Conservation (phyloP, 2,113 vertebrate species). For the Neotoma lepida region DNA sequence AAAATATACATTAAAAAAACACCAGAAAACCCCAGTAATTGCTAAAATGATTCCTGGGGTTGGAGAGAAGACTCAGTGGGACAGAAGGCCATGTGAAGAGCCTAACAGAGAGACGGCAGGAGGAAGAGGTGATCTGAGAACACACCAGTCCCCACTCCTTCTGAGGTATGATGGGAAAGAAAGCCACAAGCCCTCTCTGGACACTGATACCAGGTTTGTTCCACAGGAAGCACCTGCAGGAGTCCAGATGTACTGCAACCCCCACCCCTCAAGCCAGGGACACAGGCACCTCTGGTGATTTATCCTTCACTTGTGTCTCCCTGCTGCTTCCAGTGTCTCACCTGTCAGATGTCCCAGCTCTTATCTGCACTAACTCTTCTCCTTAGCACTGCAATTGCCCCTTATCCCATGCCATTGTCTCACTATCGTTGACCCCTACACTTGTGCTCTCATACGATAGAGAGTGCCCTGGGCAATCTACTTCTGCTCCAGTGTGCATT, state of each 20-base stretch:
- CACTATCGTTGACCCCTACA: neutral
- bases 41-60: neutral
- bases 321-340: neutral
- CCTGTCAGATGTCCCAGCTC: neutral
- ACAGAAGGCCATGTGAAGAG: neutral
- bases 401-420: neutral
- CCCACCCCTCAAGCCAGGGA: neutral
- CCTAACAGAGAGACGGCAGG: neutral
- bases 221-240: neutral
- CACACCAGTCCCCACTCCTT: neutral
- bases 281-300: rapidly evolving
- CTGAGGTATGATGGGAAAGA: neutral
- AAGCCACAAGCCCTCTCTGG: neutral
- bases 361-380: neutral
- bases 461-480: neutral
- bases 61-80: neutral
- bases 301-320: neutral
- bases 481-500: neutral
- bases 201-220: neutral
- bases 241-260: neutral
- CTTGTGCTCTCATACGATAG: neutral
- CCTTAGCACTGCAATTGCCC: neutral
- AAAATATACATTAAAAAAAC: neutral
- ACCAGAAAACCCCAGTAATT: neutral
- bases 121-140: neutral